Evolutionary conservation across 2,888 invertebrate species (phyloP), one percentile per base, ranked within the genome.

Genomic region (Masnerella sp.): DNA sequence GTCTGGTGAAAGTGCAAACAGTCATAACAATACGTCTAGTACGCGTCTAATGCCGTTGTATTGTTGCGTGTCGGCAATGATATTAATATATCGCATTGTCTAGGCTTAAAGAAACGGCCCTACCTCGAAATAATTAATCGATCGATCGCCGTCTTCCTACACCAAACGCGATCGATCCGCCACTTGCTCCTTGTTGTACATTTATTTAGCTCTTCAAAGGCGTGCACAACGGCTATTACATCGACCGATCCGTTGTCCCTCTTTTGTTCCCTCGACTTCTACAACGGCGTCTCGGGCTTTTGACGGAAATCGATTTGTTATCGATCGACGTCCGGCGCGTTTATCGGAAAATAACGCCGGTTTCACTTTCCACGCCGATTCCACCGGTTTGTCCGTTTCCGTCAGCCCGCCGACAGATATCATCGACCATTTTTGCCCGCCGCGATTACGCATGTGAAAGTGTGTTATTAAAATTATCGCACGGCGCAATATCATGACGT

Each of bases 81-180:
- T 62, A 74, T 74, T 74, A 74, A 74, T 74, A 64, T 64, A 65
- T 69, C 68, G 74, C 49, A 74, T 74, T 74, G 74, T 74, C 59
- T 65, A 68, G 68, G 52, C 51, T 56, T 62, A 28, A 61, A 62
- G 56, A 56, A 73, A 62, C n/a, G n/a, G n/a, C n/a, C 45, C 38
- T 36, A 47, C 51, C 62, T 61, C 61, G 49, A 62, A 68, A 62
- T 68, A 61, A 65, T 69, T 69, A 69, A 74, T 69, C 69, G 69
- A 69, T 65, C 59, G 51, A 12, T 59, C 54, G 42, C 54, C 68
- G 58, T 74, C 74, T 74, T 74, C 74, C 74, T 69, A 74, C 64
- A 69, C 59, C 45, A 69, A 69, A 74, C 69, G 52, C 74, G 74
- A 74, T 73, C 72, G 61, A 62, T 68, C 32, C 47, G 9, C 15